A percentile compares a stretch with the other conserved stretches of the same genome.
These are phyloP conservation scores for Marmota flaviventris DNA, from an alignment of 2,113 vertebrate species.

Conservation along the genomic window DNA sequence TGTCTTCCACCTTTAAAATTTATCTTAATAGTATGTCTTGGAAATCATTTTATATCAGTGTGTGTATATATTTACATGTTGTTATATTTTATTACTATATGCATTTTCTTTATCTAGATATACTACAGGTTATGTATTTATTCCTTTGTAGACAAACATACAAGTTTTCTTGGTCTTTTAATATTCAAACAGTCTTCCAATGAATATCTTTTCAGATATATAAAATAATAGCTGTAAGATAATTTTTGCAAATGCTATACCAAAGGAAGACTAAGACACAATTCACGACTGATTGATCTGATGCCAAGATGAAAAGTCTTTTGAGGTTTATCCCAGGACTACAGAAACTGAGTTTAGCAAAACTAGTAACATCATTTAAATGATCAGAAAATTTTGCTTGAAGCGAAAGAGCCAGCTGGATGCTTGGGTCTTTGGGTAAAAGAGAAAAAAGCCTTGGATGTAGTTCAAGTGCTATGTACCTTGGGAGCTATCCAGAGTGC, in stretches of 20 bases:
- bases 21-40: neutral
- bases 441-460: neutral
- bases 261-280: neutral
- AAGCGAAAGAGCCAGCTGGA: neutral
- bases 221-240: slow-evolving; percentile 11
- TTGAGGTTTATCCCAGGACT: neutral
- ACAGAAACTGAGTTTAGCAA: neutral
- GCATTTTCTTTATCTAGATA: neutral
- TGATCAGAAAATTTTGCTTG: slow-evolving; percentile 46
- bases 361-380: slow-evolving; percentile 6
- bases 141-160: neutral
- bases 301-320: neutral
- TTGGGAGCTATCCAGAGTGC: slow-evolving; percentile 68
- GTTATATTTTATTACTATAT: neutral
- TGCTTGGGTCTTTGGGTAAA: slow-evolving; percentile 4
- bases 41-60: neutral
- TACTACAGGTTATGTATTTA: neutral
- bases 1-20: neutral
- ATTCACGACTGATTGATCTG: slow-evolving; percentile 17
- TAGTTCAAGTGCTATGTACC: neutral
- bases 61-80: neutral
- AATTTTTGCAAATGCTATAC: neutral
- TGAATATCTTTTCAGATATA: neutral
- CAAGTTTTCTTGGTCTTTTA: neutral
- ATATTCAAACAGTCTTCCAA: slow-evolving; percentile 32